These are phyloP conservation scores for Chamaetylas fuelleborni DNA, from an alignment of 2,113 vertebrate genomes.

Conservation along the genomic window DNA sequence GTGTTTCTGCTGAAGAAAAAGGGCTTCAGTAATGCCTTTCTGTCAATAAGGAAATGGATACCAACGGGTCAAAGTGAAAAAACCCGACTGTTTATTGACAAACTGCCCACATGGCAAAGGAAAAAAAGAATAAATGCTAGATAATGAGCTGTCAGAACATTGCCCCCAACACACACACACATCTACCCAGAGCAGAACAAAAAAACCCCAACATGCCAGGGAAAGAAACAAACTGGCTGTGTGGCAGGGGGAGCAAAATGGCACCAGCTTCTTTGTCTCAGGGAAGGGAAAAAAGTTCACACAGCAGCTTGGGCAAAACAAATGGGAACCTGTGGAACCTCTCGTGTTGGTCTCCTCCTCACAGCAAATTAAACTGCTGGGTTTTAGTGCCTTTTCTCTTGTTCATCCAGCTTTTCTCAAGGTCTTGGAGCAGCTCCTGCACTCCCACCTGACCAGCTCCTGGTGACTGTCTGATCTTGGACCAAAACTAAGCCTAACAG, in stretches of 20 bases:
- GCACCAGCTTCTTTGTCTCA: not conserved
- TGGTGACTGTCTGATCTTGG: not conserved
- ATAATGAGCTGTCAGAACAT: not conserved
- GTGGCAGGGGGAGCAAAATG: not conserved
- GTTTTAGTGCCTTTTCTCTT: not conserved
- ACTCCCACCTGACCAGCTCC: not conserved
- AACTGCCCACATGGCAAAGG: not conserved
- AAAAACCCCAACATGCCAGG: not conserved
- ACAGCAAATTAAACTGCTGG: not conserved
- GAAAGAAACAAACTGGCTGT: not conserved
- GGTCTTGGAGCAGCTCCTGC: not conserved
- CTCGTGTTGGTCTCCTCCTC: rapidly evolving
- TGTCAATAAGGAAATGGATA: not conserved
- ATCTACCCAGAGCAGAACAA: not conserved
- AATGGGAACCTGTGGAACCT: not conserved
- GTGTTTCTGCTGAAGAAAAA: not conserved
- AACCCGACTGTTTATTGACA: not conserved
- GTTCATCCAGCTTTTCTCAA: not conserved
- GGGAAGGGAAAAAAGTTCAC: not conserved
- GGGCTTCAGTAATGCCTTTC: not conserved
- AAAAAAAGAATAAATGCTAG: not conserved
- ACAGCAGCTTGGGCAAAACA: not conserved
- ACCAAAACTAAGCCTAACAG: not conserved
- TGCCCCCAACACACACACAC: not conserved
- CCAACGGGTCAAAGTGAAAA: not conserved